A percentile compares a stretch with the other conserved stretches of the same genome.
These are phyloP conservation scores for Drymodes brunneopygia DNA, from an alignment of 2,113 vertebrate species.

Conservation along the genomic window DNA sequence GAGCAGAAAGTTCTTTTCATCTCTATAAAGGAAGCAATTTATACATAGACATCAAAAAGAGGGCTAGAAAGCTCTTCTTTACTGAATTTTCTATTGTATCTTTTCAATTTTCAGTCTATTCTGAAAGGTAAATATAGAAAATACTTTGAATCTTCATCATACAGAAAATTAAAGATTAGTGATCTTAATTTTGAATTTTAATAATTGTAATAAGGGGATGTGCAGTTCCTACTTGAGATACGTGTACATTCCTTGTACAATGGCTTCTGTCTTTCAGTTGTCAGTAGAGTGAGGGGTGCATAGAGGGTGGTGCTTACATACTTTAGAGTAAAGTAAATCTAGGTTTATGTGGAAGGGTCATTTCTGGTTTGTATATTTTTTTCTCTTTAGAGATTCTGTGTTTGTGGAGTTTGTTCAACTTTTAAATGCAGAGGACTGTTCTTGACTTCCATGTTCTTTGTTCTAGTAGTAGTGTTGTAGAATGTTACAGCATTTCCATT, in stretches of 20 bases:
- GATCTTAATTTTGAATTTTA: neutral
- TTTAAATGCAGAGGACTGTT: neutral
- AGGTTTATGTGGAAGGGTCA: neutral
- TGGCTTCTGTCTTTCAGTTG: neutral
- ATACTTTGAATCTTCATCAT: neutral
- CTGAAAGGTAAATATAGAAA: neutral
- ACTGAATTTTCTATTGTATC: neutral
- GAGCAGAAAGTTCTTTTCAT: neutral
- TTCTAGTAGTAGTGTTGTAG: neutral
- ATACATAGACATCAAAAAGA: neutral
- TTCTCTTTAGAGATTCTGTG: neutral
- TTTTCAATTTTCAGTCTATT: neutral
- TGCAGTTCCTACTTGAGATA: neutral
- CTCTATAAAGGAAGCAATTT: neutral
- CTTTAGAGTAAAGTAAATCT: neutral
- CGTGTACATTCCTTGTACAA: neutral
- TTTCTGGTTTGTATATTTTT: neutral
- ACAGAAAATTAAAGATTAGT: neutral
- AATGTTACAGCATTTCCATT: neutral
- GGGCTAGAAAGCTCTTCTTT: neutral
- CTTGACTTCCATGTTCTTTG: neutral
- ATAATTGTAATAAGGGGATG: neutral
- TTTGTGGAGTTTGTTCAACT: neutral
- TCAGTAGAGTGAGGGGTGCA: neutral
- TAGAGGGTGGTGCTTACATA: neutral